Evolutionary conservation across 2,113 vertebrate genomes (phyloP).

Genomic region (Tetrao urogallus): DNA sequence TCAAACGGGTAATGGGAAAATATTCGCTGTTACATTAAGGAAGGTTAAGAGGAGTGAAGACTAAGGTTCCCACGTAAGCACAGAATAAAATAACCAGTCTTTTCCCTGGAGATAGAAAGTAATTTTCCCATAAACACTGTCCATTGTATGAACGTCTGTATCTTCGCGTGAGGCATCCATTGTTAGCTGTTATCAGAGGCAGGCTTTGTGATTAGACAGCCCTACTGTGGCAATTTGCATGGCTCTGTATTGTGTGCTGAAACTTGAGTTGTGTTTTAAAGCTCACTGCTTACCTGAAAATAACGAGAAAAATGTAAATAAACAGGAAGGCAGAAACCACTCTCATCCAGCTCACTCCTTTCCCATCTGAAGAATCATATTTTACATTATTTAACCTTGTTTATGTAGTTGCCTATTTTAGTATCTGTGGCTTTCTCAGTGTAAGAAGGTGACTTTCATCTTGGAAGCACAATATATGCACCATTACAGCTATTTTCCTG

Average conservation of each 20-base stretch:
- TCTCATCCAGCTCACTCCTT: not conserved
- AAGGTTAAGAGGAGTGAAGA: not conserved
- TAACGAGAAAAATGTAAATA: not conserved
- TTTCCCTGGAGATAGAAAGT: not conserved
- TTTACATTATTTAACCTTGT: conserved; percentile 44
- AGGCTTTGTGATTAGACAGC: not conserved
- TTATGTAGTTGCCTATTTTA: conserved; percentile 23
- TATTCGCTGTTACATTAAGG: not conserved
- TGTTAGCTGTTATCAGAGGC: not conserved
- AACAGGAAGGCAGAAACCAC: not conserved
- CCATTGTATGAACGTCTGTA: not conserved
- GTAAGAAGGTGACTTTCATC: conserved; percentile 68
- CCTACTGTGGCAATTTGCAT: not conserved
- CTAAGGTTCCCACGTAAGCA: not conserved
- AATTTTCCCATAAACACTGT: not conserved
- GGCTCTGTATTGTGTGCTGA: not conserved
- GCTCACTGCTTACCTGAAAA: not conserved
- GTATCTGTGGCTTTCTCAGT: conserved; percentile 8
- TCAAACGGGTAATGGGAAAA: not conserved
- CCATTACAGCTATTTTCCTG: conserved; percentile 61
- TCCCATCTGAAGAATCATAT: not conserved
- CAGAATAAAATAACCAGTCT: not conserved
- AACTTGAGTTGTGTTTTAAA: conserved; percentile 12
- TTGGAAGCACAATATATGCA: conserved; percentile 50
- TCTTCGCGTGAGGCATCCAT: not conserved